Conservation (phyloP, 2,888 invertebrate genomes). For the Saturnia pavonia region DNA sequence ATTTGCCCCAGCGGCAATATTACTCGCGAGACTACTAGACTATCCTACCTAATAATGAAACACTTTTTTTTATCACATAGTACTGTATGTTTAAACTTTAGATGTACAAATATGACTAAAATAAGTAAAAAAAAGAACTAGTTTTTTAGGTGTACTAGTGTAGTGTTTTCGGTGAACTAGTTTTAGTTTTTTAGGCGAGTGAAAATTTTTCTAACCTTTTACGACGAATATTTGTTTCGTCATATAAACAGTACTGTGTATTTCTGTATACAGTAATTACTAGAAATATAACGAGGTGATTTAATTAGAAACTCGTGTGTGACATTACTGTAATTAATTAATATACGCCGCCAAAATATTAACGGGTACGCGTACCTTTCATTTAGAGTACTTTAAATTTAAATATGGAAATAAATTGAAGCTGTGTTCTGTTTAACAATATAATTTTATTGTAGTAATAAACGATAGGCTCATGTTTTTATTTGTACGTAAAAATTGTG, state of each 20-base stretch:
- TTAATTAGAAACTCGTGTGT: constrained; percentile 26
- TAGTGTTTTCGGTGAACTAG: no score
- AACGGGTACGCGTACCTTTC: constrained; percentile 13
- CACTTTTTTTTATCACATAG: not conserved
- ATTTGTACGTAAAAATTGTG: no score
- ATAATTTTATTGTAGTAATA: not conserved
- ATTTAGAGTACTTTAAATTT: constrained; percentile 6
- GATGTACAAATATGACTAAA: no score
- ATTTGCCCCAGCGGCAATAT: not conserved
- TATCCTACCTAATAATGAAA: not conserved
- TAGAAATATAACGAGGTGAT: constrained; percentile 16
- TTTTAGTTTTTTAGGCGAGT: no score
- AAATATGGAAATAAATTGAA: constrained; percentile 10
- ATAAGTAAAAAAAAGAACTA: no score
- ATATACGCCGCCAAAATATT: constrained; percentile 28
- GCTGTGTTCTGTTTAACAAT: constrained; percentile 6
- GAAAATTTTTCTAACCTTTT: not conserved
- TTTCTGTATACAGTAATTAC: constrained; percentile 17
- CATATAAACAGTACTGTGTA: constrained; percentile 22
- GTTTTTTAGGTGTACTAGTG: no score
- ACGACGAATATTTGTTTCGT: not conserved
- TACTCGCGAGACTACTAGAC: not conserved
- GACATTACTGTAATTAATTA: constrained; percentile 34
- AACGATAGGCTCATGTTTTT: not conserved
- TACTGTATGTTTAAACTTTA: no score